Evolutionary conservation across 2,888 invertebrate species (phyloP), one percentile per base, ranked within the genome.

Genomic region (Yponomeuta cagnagella): DNA sequence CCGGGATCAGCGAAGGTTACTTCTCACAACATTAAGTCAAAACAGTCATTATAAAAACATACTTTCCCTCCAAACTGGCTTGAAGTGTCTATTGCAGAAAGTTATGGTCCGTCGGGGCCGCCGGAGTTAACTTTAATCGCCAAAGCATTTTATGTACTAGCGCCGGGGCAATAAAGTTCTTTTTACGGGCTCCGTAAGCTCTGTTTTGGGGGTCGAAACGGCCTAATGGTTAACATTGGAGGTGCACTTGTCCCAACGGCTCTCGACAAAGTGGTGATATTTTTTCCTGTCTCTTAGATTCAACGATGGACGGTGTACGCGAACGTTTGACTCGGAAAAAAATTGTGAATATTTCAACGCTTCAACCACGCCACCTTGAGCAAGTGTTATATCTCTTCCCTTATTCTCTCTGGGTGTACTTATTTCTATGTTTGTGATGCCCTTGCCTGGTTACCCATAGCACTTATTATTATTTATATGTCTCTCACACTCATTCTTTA

Each of bases 141-240:
- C 33, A 31, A 23, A 30, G 31, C 30, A 65, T 65, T 65, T 65
- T 65, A 65, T 65, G 33, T 65, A 23, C 33, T 65, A 65, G 52
- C 33, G 65, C 33, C 10, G 12, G 12, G 10, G 65, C 31, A 65
- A 65, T 65, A 65, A 65, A 65, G 65, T 65, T 65, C 33, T 31
- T 65, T 72, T 75, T 73, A 71, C 72, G 71, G 71, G 71, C 73
- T 71, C 70, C 70, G 74, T 74, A 74, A 73, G 76, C 77, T 74
- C 73, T 75, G 79, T 79, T 52, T 58, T 58, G 52, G 52, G 52
- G 52, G 52, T 15, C 52, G 15, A 58, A 58, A 58, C 12, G 52
- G 52, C 52, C 15, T 58, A 58, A 58, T 58, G 52, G 15, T 58
- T 58, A 1, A 58, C 52, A 15, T 12, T 58, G 52, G 52, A 58